These are phyloP conservation scores for Cephus rjabovi DNA, from an alignment of 2,888 invertebrate genomes.

Conservation along the genomic window DNA sequence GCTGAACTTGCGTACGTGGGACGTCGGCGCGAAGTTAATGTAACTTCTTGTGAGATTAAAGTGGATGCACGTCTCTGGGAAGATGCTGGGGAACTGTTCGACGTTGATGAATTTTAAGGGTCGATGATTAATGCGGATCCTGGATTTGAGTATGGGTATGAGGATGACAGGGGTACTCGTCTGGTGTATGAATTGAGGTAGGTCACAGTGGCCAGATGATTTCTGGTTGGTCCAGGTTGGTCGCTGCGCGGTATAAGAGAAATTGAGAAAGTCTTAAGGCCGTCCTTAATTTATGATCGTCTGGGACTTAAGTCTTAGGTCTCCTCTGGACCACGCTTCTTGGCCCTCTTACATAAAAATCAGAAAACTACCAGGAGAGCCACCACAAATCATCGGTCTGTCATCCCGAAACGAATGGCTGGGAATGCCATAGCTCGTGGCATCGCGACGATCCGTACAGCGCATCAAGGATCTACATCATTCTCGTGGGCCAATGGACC, in stretches of 20 bases:
- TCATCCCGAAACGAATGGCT: constrained; percentile 57
- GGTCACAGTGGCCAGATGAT: neutral
- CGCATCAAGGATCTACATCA: constrained; percentile 57
- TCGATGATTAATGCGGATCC: neutral
- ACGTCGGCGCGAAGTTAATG: neutral
- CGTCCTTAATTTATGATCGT: constrained; percentile 51
- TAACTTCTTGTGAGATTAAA: neutral
- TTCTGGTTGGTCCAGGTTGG: neutral
- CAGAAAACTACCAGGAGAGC: constrained; percentile 53
- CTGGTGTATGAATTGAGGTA: neutral
- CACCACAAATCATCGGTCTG: constrained; percentile 61
- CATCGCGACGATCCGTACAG: constrained; percentile 25
- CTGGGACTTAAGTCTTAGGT: constrained; percentile 41
- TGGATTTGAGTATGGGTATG: neutral
- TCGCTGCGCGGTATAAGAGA: neutral
- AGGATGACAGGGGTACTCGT: neutral
- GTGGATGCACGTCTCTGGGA: neutral
- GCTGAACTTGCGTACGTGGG: constrained; percentile 44
- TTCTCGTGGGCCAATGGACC: constrained; percentile 61
- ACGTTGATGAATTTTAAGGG: neutral
- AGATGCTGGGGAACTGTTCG: neutral
- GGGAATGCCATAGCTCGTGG: neutral
- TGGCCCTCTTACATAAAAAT: constrained; percentile 61
- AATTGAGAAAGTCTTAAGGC: constrained; percentile 7
- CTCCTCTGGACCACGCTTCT: constrained; percentile 39